Base-by-base conservation (phyloP, 2,888 invertebrate genomes). In the Aspidapion aeneum region DNA sequence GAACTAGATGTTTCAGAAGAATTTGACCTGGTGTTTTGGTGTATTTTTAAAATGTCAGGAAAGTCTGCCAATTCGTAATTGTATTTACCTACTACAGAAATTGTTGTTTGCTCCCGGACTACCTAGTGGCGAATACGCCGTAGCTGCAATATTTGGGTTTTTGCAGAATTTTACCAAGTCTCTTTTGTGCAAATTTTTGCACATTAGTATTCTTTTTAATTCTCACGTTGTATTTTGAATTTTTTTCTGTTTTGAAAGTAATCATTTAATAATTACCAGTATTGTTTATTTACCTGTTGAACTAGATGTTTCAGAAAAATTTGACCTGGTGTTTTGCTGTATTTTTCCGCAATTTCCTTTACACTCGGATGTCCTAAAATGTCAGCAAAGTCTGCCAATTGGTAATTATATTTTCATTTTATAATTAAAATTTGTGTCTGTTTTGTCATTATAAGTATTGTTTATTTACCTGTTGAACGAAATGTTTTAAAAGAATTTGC, bases 101-200 rank as follows among this genome's bases (percentile, higher is more conserved):
- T 88, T 87, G 19, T 78, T 78, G 74, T 87, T 85, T 16, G 89
- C 86, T 3, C 87, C 88, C 2, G 90, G 90, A 65, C 90, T 90
- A 12, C 88, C 90, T 16, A 90, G 78, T 0, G 90, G 90, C 35
- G 89, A 86, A 74, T 89, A 91, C 0, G 88, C 90, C 1, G 88
- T 89, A 21, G 90, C 78, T 0, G 83, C 81, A 58, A 93, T 88
- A 57, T 86, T 81, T 64, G 87, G 79, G 22, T 83, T 78, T 18
- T 81, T 78, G 74, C 92, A 92, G 69, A 85, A 84, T n/a, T 56
- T 85, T 78, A 19, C 86, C 80, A 58, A 93, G 75, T 18, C 85
- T 80, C 63, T 80, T 78, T 76, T 93, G 93, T n/a, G n/a, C n/a
- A n/a, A n/a, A n/a, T n/a, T n/a, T n/a, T n/a, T n/a, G n/a, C n/a